Evolutionary conservation across 2,888 invertebrate genomes (phyloP).

Genomic region (Thumatha senex): DNA sequence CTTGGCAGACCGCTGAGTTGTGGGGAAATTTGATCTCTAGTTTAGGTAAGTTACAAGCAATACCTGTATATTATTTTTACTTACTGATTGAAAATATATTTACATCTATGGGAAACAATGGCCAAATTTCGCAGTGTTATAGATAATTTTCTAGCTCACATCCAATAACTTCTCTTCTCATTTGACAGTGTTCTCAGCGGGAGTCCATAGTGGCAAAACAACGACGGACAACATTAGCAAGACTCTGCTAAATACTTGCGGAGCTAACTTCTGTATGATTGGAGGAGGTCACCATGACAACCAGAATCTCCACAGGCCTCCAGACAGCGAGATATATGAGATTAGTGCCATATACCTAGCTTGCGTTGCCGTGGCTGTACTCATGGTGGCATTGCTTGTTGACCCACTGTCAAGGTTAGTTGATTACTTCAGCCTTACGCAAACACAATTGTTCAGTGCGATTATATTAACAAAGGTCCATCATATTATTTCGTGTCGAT

Average conservation of each 20-base stretch:
- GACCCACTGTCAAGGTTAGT: conserved; percentile 94
- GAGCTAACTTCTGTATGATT: conserved; percentile 92
- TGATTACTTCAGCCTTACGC: conserved; percentile 1
- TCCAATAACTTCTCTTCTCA: conserved; percentile 1
- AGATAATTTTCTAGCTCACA: background rate
- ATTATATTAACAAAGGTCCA: background rate
- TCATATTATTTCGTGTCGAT: background rate
- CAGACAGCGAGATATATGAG: conserved; percentile 93
- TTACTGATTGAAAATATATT: background rate
- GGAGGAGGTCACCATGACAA: conserved; percentile 86
- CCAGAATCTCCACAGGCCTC: conserved; percentile 91
- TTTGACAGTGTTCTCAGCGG: conserved; percentile 88
- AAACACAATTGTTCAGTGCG: background rate
- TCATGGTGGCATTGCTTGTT: conserved; percentile 93
- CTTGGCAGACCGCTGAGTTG: conserved; percentile 98
- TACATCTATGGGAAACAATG: no score
- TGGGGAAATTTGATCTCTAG: conserved; percentile 99
- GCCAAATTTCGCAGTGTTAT: background rate
- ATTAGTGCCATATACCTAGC: conserved; percentile 94
- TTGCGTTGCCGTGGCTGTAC: conserved; percentile 93
- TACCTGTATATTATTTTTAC: background rate
- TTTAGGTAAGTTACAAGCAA: conserved; percentile 85
- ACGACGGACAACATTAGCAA: conserved; percentile 71
- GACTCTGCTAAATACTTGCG: conserved; percentile 84
- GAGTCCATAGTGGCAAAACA: conserved; percentile 85